Evolutionary conservation across 2,888 invertebrate species (phyloP).

Genomic region (Willowsia nigromaculata): DNA sequence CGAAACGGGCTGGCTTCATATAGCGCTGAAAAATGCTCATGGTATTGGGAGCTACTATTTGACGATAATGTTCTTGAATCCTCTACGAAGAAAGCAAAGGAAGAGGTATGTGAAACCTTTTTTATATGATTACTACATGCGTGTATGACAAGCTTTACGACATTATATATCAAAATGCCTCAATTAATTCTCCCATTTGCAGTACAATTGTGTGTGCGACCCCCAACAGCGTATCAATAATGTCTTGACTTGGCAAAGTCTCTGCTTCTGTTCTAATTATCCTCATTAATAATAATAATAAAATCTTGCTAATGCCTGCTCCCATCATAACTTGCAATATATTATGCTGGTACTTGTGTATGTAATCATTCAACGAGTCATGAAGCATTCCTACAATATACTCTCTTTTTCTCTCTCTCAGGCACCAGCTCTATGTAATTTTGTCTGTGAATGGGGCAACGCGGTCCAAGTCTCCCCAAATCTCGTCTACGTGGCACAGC

Average conservation of each 20-base stretch:
- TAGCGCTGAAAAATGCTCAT: conserved; percentile 50
- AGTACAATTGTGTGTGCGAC: conserved; percentile 50
- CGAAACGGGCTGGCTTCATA: conserved; percentile 65
- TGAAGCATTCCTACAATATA: background rate
- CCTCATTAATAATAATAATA: conserved; percentile 64
- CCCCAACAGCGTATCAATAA: conserved; percentile 65
- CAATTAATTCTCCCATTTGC: conserved; percentile 60
- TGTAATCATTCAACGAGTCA: background rate
- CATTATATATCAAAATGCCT: conserved; percentile 28
- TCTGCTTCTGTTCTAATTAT: conserved; percentile 54
- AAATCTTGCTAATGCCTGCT: background rate
- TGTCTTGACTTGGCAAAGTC: conserved; percentile 43
- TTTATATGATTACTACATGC: conserved; percentile 32
- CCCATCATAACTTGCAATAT: background rate
- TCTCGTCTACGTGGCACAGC: conserved; percentile 87
- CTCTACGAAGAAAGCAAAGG: conserved; percentile 31
- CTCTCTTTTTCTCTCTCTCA: background rate
- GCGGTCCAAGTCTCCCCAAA: conserved; percentile 87
- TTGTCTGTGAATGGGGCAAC: conserved; percentile 86
- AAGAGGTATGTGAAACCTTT: conserved; percentile 34
- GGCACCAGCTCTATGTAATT: conserved; percentile 84
- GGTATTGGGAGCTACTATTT: conserved; percentile 70
- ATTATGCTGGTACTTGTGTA: background rate
- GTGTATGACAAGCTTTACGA: conserved; percentile 39
- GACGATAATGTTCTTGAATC: conserved; percentile 61